Base-by-base conservation (phyloP, 2,113 vertebrate genomes). In the cat (Felis catus) region DNA sequence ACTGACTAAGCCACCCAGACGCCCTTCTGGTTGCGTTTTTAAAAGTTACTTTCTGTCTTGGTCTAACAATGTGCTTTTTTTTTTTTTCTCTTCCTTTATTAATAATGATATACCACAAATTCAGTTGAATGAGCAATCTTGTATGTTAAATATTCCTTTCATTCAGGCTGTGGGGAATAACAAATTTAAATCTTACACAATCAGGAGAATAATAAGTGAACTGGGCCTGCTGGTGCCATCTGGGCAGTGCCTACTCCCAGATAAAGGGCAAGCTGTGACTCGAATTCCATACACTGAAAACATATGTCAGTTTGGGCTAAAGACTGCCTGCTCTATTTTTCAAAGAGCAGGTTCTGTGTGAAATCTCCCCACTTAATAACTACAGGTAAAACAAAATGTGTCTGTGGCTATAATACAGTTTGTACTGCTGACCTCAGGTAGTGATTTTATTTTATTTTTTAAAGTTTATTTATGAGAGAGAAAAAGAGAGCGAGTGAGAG, bases 21-120 rank as follows among this genome's bases (percentile, higher is more conserved):
- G 21, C 58, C 58, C 58, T 21, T 25, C 78, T 31, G 31, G 21
- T 85, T 86, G 27, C 82, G 10, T 45, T 88, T 96, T 89, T 91
- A 61, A 80, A 93, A 86, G 53, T 86, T 80, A 89, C 16, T 66
- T 92, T 66, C n/a, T 96, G 2, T 76, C 63, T 93, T 94, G 21
- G 16, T 90, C 25, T 61, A 53, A 39, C 1, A 48, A 10, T 9
- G 10, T 85, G 39, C 18, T 31, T 85, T 63, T 70, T 39, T 76
- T 36, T 63, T 76, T 63, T 70, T 19, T 31, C 33, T 19, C 29
- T 91, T 61, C 29, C 15, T 89, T 58, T 16, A 58, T 29, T 61
- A 94, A 61, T 12, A 82, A 51, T 25, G 29, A 13, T 39, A 71
- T n/a, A 80, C 21, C 89, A 91, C 21, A 68, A 83, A 61, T 70